Evolutionary conservation across 2,797 vertebrate genomes (phyloP).

Genomic region (Sternotherus odoratus): DNA sequence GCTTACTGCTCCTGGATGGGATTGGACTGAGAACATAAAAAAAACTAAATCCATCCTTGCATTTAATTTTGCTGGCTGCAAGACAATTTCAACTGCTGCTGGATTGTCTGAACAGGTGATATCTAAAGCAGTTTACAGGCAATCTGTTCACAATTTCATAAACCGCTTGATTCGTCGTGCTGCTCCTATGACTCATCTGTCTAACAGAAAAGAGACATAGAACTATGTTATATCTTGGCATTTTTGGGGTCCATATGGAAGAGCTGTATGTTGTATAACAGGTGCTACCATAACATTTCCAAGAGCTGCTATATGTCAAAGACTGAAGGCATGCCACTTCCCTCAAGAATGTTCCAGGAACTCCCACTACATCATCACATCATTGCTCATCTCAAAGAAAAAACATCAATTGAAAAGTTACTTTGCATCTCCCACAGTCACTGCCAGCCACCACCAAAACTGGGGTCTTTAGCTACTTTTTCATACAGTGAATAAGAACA

Average conservation of each 20-base stretch:
- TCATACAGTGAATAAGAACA: background rate
- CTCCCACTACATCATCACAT: background rate
- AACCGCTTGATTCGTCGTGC: background rate
- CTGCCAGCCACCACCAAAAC: background rate
- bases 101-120: conserved; percentile 1
- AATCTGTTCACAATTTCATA: conserved; percentile 33
- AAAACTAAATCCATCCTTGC: background rate
- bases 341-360: background rate
- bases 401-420: background rate
- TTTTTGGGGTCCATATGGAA: conserved; percentile 27
- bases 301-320: background rate
- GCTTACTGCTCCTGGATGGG: background rate
- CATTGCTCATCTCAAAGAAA: background rate
- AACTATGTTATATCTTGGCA: background rate
- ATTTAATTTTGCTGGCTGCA: conserved; percentile 15
- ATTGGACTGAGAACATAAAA: background rate
- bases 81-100: background rate
- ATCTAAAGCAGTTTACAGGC: background rate
- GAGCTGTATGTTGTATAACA: background rate
- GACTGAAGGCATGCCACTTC: background rate
- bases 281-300: background rate
- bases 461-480: background rate
- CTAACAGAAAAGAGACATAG: background rate
- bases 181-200: background rate
- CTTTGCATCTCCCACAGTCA: background rate